Conservation (phyloP, 2,113 vertebrate species). For the Ascaphus truei region DNA sequence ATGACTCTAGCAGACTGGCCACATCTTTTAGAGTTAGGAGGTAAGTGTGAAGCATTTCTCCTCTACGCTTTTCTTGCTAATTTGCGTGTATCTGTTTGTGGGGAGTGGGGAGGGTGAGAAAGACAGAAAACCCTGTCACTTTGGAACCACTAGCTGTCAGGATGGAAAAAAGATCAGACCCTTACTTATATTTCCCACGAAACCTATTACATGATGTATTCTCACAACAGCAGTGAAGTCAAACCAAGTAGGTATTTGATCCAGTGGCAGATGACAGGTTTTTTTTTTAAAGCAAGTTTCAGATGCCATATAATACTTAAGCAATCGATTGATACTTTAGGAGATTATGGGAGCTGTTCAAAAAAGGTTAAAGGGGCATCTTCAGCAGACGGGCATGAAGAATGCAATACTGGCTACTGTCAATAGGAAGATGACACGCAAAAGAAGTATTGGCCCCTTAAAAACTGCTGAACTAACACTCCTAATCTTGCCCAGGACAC, state of each 20-base stretch:
- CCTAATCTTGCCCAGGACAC: slow-evolving; percentile 53
- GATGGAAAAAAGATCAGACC: neutral
- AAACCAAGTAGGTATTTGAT: neutral
- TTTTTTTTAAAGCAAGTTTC: slow-evolving; percentile 15
- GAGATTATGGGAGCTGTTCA: neutral
- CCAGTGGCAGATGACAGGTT: neutral
- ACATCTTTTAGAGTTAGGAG: neutral
- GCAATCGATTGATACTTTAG: slow-evolving; percentile 45
- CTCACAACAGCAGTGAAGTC: neutral
- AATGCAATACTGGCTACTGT: slow-evolving; percentile 51
- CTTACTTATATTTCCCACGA: neutral
- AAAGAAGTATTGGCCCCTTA: slow-evolving; percentile 53
- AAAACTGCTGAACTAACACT: slow-evolving; percentile 69
- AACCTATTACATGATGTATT: neutral
- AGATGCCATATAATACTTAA: slow-evolving; percentile 45
- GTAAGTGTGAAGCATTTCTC: neutral
- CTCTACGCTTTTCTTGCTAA: neutral
- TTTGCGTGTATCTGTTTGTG: neutral
- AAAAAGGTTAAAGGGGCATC: slow-evolving; percentile 27
- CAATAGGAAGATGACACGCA: slow-evolving; percentile 56
- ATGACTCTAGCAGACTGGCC: neutral
- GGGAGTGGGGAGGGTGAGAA: slow-evolving; percentile 17
- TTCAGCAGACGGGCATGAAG: slow-evolving; percentile 48
- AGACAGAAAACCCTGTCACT: slow-evolving; percentile 43
- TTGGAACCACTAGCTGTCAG: neutral